These are phyloP conservation scores for Trididemnum miniatum DNA, from an alignment of 23 tunicate species.

Conservation along the genomic window DNA sequence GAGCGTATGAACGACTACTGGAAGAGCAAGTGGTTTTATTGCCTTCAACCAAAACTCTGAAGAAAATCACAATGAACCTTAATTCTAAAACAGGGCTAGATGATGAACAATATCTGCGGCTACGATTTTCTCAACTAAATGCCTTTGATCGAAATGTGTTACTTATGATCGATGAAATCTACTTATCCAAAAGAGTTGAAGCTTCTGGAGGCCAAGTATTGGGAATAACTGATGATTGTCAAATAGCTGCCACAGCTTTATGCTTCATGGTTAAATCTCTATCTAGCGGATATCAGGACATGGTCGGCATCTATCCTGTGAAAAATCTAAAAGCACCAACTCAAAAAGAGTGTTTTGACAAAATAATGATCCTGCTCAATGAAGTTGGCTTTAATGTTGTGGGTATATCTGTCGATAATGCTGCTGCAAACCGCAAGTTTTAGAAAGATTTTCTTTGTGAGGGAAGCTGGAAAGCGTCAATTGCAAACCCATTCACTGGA, in stretches of 20 bases:
- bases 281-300: slow-evolving; percentile 4
- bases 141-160: slow-evolving; percentile 21
- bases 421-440: slow-evolving; percentile 19
- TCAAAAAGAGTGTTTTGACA: slow-evolving; percentile 17
- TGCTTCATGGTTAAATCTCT: background rate
- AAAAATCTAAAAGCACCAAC: slow-evolving; percentile 18
- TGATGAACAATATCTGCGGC: slow-evolving; percentile 4
- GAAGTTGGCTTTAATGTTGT: slow-evolving; percentile 16
- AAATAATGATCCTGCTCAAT: slow-evolving; percentile 4
- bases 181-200: slow-evolving; percentile 17
- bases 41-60: slow-evolving; percentile 28
- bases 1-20: slow-evolving; percentile 17
- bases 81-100: slow-evolving; percentile 1
- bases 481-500: slow-evolving; percentile 8
- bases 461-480: slow-evolving; percentile 18
- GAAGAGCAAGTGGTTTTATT: slow-evolving; percentile 21
- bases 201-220: slow-evolving; percentile 8
- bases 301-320: slow-evolving; percentile 24
- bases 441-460: slow-evolving; percentile 26
- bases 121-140: slow-evolving; percentile 15
- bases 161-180: slow-evolving; percentile 24
- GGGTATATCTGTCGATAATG: slow-evolving; percentile 18
- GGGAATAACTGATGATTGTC: background rate
- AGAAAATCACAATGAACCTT: slow-evolving; percentile 23
- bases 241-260: slow-evolving; percentile 8